Base-by-base conservation (phyloP, 2,888 invertebrate genomes). In the Pterobdella sp. region DNA sequence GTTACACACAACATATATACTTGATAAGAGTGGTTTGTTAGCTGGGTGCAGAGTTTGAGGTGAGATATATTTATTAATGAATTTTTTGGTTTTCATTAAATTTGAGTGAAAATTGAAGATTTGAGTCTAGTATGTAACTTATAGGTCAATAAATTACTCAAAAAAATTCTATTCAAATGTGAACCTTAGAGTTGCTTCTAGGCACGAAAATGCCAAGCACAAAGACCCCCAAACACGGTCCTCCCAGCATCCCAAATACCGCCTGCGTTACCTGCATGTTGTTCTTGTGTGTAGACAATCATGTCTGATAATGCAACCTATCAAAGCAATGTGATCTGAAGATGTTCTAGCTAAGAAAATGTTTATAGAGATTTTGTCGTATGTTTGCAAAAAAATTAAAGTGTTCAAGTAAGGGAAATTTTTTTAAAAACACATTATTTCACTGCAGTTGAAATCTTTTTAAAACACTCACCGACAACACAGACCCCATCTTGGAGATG, bases 401-500 rank as follows among this genome's bases (percentile, higher is more conserved):
- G n/a, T n/a, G n/a, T n/a, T n/a, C n/a, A n/a, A n/a, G n/a, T n/a
- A n/a, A n/a, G n/a, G n/a, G n/a, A n/a, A n/a, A n/a, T n/a, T n/a
- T n/a, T n/a, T n/a, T n/a, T n/a, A n/a, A n/a, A n/a, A n/a, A n/a
- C n/a, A n/a, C n/a, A n/a, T n/a, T n/a, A n/a, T n/a, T n/a, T n/a
- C n/a, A n/a, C n/a, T n/a, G n/a, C n/a, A n/a, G n/a, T n/a, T n/a
- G n/a, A n/a, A n/a, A n/a, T n/a, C n/a, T n/a, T n/a, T n/a, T n/a
- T 64, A 4, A 22, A 22, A 26, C 35, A 36, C 49, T 72, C 34
- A 74, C 75, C 72, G 94, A 92, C 76, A 95, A 86, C 60, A 95
- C 90, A 7, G 92, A 91, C 0, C 94, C 94, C 37, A 94, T 86
- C 73, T 89, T 88, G 80, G 93, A 91, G 22, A 94, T 92, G 2